Evolutionary conservation across 2,888 invertebrate genomes (phyloP), one percentile per base, ranked within the genome.

Genomic region (Synergus gifuensis): DNA sequence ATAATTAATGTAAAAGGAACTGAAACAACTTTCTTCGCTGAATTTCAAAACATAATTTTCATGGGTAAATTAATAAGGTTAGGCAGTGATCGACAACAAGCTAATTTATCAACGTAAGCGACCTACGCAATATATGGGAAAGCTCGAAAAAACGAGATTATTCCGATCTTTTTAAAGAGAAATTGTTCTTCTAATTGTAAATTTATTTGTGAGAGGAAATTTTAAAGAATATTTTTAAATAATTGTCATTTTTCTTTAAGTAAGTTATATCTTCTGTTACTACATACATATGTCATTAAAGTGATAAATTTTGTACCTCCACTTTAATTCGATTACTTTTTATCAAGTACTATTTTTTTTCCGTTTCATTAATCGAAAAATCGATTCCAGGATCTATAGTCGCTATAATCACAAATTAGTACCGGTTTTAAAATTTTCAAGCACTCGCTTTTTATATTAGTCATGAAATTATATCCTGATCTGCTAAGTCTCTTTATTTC

Each of bases 91-190:
- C 42, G 42, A 64, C 42, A 64, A 64, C n/a, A n/a, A n/a, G n/a
- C 16, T n/a, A 64, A 64, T 64, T 42, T 42, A 64, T 64, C n/a
- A 36, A 63, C 36, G 36, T 14, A 63, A 36, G 63, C 36, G 64
- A 64, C n/a, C n/a, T n/a, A n/a, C n/a, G n/a, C n/a, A n/a, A n/a
- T n/a, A n/a, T n/a, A n/a, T n/a, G n/a, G n/a, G n/a, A n/a, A n/a
- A n/a, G n/a, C n/a, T n/a, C n/a, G n/a, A n/a, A n/a, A n/a, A n/a
- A n/a, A n/a, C n/a, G n/a, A n/a, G n/a, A n/a, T n/a, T n/a, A n/a
- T n/a, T n/a, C n/a, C n/a, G n/a, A n/a, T n/a, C n/a, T n/a, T n/a
- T n/a, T n/a, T n/a, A n/a, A n/a, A n/a, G n/a, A n/a, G n/a, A n/a
- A n/a, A n/a, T n/a, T n/a, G n/a, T n/a, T n/a, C n/a, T n/a, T n/a